phyloP scores from a whole-genome alignment of 1,140 invertebrate species.

The Lepeophtheirus salmonis region DNA sequence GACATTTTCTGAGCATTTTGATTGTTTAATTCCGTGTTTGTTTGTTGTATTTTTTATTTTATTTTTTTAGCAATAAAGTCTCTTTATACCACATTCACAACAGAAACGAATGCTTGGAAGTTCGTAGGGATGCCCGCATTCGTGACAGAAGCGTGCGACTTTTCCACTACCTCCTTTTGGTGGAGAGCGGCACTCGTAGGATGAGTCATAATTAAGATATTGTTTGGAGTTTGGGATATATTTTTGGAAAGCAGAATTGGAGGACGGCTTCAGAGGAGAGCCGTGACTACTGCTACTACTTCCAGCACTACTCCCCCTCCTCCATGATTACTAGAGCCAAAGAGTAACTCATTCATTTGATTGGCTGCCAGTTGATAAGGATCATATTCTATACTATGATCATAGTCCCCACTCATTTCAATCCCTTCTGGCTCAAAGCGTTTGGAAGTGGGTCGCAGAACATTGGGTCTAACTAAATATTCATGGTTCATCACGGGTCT shows the following conservation, averaged over 20 bases:
- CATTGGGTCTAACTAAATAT: background rate
- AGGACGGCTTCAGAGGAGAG: background rate
- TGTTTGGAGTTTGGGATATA: background rate
- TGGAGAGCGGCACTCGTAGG: background rate
- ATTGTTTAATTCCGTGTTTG: too few relatives aligned
- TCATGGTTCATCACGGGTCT: background rate
- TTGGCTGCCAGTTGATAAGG: slow-evolving; percentile 11
- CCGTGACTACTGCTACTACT: too few relatives aligned
- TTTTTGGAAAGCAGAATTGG: slow-evolving; percentile 14
- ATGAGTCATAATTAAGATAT: background rate
- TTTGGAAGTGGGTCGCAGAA: background rate
- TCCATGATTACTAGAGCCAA: background rate
- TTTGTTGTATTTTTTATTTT: too few relatives aligned
- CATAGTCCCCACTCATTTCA: background rate
- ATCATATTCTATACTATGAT: slow-evolving; percentile 9
- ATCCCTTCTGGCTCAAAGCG: background rate
- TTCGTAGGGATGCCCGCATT: slow-evolving; percentile 1
- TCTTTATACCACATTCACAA: slow-evolving; percentile 11
- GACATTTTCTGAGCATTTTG: background rate
- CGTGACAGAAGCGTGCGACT: slow-evolving; percentile 9
- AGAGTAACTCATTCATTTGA: slow-evolving; percentile 15
- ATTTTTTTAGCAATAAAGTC: slow-evolving; percentile 11
- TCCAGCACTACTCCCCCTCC: too few relatives aligned
- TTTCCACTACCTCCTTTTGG: background rate
- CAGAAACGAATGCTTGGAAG: slow-evolving; percentile 10